Evolutionary conservation across 2,888 invertebrate species (phyloP), one percentile per base, ranked within the genome.

Genomic region (Syritta pipiens): DNA sequence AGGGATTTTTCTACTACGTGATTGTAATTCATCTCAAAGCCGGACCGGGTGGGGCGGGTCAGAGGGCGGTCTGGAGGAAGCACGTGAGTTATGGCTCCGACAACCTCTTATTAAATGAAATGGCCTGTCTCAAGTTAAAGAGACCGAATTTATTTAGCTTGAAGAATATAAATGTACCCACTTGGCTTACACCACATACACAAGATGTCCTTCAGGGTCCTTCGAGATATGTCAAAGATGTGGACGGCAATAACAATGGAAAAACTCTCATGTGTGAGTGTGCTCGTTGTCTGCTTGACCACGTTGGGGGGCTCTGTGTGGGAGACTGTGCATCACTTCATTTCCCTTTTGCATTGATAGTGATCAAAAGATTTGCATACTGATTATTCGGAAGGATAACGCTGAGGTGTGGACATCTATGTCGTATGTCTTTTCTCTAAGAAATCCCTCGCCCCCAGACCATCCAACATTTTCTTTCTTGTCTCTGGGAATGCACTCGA

Each of bases 21-120:
- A 59, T 42, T 42, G 57, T 60, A 42, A 71, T 71, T 77, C 62
- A 69, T 76, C 49, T 63, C 14, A 49, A 75, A 57, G n/a, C n/a
- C 24, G 26, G 32, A 44, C 24, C 14, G 55, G 19, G 20, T n/a
- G n/a, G 53, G 35, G 6, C 22, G 57, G 57, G 6, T 40, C n/a
- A n/a, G n/a, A n/a, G n/a, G n/a, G 10, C 20, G 44, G 30, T 7
- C 20, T 10, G 17, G 6, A 12, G 46, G 46, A 46, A 37, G 46
- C 40, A 53, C 48, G 14, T 71, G 37, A 71, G 55, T 59, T 57
- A 71, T 71, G 22, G 46, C 28, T 53, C 28, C 9, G 24, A 30
- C 44, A 51, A 46, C 53, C 46, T 60, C 35, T 71, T 77, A 71
- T 63, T 79, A 72, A 79, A 74, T 67, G 35, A 79, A 79, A 79